phyloP scores from a whole-genome alignment of 2,113 vertebrate genomes.

The Platycercus adscitus region DNA sequence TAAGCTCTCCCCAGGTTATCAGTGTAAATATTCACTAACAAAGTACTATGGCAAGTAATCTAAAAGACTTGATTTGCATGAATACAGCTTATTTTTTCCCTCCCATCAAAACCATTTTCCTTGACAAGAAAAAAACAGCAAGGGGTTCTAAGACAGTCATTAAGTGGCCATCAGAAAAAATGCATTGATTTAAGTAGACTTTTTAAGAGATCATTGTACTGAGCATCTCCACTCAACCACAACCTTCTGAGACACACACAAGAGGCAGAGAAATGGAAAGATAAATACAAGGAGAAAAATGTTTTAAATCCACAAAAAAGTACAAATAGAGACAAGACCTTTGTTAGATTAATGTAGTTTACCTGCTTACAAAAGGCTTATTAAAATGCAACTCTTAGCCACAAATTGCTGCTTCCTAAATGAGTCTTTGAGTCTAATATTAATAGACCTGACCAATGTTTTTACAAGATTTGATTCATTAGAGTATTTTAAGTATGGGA shows the following conservation, averaged over 20 bases:
- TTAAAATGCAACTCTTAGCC: neutral
- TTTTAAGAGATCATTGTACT: neutral
- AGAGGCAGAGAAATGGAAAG: neutral
- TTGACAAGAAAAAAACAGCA: neutral
- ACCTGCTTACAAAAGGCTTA: neutral
- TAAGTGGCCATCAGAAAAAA: neutral
- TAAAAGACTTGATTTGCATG: neutral
- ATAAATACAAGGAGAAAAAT: neutral
- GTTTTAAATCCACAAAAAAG: neutral
- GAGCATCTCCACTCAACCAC: neutral
- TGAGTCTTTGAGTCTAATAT: neutral
- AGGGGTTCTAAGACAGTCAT: neutral
- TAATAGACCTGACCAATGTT: neutral
- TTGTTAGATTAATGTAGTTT: neutral
- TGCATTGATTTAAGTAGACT: neutral
- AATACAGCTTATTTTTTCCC: neutral
- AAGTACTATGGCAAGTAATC: neutral
- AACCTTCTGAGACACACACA: neutral
- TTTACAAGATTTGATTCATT: neutral
- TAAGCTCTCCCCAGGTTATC: neutral
- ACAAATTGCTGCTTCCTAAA: neutral
- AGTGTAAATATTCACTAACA: neutral
- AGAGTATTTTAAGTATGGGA: neutral
- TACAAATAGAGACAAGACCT: neutral
- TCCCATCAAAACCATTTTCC: neutral